These are phyloP conservation scores for Cremastobaeus sp. DNA, from an alignment of 2,888 invertebrate genomes.

Conservation along the genomic window DNA sequence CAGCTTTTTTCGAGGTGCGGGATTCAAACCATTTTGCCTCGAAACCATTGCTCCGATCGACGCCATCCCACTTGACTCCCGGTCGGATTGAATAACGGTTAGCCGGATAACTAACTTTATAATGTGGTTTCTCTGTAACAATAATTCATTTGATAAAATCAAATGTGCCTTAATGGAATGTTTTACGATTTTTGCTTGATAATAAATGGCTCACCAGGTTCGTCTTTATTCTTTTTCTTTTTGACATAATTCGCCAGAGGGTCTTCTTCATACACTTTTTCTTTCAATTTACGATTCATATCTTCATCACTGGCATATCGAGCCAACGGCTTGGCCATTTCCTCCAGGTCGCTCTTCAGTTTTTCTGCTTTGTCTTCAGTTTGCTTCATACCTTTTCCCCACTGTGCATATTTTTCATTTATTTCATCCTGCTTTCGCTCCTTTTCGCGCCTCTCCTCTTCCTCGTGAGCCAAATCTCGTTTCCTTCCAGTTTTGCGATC, in stretches of 20 bases:
- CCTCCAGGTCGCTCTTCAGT: conserved; percentile 87
- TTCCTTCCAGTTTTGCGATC: conserved; percentile 83
- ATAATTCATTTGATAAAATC: not conserved
- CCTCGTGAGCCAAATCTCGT: conserved; percentile 85
- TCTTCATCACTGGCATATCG: conserved; percentile 93
- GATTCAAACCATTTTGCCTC: conserved; percentile 93
- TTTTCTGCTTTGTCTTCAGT: conserved; percentile 85
- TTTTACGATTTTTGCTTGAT: not conserved
- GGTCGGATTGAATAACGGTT: conserved; percentile 95
- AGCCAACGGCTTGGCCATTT: conserved; percentile 94
- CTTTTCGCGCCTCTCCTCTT: conserved; percentile 83
- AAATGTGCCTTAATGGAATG: not conserved
- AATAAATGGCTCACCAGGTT: conserved; percentile 77
- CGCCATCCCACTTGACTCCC: conserved; percentile 99
- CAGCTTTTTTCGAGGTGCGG: conserved; percentile 86
- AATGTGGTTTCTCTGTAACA: conserved; percentile 83
- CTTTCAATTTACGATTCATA: conserved; percentile 87
- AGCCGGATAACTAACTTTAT: conserved; percentile 91
- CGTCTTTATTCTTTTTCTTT: conserved; percentile 83
- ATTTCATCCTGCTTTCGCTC: conserved; percentile 83
- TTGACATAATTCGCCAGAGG: conserved; percentile 95
- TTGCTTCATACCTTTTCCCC: conserved; percentile 93
- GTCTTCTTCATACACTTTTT: conserved; percentile 90
- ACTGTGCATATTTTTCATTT: conserved; percentile 87
- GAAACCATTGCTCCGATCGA: conserved; percentile 97